These are phyloP conservation scores for Phaenicophaeus curvirostris DNA, from an alignment of 2,797 vertebrate genomes.

Conservation along the genomic window DNA sequence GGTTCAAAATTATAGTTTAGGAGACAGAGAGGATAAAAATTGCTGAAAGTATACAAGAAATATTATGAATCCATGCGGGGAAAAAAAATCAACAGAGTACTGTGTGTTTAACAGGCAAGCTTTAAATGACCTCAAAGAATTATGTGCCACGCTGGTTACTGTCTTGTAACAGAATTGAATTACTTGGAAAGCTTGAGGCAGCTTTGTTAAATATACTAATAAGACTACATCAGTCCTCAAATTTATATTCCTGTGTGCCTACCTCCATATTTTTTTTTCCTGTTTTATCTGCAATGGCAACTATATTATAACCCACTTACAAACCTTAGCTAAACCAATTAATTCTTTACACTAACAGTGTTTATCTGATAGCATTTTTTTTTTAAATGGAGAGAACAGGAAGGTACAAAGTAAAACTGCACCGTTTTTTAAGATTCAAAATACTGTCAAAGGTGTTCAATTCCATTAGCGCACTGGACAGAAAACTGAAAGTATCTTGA, in stretches of 20 bases:
- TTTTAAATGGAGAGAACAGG: not conserved
- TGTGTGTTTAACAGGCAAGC: conserved; percentile 20
- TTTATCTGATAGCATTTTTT: not conserved
- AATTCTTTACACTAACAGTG: not conserved
- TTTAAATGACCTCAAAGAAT: conserved; percentile 52
- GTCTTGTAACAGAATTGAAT: not conserved
- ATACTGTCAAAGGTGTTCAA: not conserved
- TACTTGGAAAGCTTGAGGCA: not conserved
- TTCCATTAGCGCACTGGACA: not conserved
- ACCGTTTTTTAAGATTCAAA: not conserved
- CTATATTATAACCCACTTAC: not conserved
- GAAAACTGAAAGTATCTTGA: not conserved
- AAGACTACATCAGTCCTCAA: not conserved
- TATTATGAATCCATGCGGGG: conserved; percentile 1
- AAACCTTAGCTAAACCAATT: not conserved
- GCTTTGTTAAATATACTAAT: not conserved
- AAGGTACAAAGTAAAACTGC: not conserved
- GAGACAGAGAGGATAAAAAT: conserved; percentile 11
- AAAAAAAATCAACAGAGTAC: not conserved
- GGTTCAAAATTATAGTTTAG: conserved; percentile 1
- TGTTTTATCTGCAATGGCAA: not conserved
- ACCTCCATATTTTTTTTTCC: not conserved
- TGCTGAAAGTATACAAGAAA: conserved; percentile 19
- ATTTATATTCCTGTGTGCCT: conserved; percentile 1
- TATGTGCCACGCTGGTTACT: not conserved